phyloP scores from a whole-genome alignment of 2,113 vertebrate species.

The Hemicordylus capensis region DNA sequence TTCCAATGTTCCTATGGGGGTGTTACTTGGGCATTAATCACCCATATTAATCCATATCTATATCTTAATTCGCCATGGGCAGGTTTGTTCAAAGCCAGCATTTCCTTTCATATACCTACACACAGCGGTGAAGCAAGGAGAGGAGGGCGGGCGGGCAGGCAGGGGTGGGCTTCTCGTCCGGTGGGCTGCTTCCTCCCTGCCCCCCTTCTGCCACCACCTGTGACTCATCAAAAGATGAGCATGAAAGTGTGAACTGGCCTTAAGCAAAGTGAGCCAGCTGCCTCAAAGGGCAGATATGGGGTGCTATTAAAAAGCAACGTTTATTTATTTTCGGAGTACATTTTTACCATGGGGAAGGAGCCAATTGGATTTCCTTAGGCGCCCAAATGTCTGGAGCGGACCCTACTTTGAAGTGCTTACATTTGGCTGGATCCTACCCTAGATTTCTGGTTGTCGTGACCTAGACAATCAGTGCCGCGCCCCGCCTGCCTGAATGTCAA shows the following conservation, averaged over 20 bases:
- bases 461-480: neutral
- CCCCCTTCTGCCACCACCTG: too few relatives aligned
- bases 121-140: too few relatives aligned
- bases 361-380: neutral
- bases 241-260: neutral
- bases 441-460: neutral
- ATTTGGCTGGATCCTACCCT: neutral
- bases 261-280: neutral
- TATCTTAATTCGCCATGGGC: too few relatives aligned
- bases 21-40: too few relatives aligned
- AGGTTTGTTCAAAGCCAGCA: too few relatives aligned
- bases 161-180: too few relatives aligned
- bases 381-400: neutral
- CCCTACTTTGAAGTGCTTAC: neutral
- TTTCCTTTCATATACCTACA: too few relatives aligned
- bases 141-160: too few relatives aligned
- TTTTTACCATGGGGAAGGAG: neutral
- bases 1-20: too few relatives aligned
- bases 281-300: too few relatives aligned
- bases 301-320: neutral
- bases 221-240: neutral
- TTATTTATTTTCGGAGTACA: neutral
- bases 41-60: too few relatives aligned
- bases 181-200: too few relatives aligned
- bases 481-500: neutral